Conservation (phyloP, 2,113 vertebrate species). For the Protomyctophum bolini region DNA sequence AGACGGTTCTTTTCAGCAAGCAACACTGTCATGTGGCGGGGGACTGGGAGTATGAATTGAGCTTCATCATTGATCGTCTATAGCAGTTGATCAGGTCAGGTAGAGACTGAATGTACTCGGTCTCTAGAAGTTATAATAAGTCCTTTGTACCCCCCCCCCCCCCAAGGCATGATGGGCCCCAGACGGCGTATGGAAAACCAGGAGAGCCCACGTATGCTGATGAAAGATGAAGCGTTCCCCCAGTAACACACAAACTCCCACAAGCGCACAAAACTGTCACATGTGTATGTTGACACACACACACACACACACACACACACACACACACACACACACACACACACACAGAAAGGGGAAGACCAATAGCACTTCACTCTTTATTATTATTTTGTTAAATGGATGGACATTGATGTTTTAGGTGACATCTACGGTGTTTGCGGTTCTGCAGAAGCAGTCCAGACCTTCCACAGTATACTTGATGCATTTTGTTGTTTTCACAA, state of each 20-base stretch:
- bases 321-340: conserved; percentile 7
- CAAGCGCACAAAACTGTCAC: conserved; percentile 43
- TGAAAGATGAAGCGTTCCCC: conserved; percentile 78
- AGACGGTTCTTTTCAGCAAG: too few species aligned
- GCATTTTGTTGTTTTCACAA: conserved; percentile 29
- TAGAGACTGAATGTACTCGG: too few species aligned
- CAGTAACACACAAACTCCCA: conserved; percentile 54
- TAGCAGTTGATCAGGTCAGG: too few species aligned
- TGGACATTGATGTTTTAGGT: conserved; percentile 47
- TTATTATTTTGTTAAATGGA: conserved; percentile 47
- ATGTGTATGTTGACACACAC: conserved; percentile 5
- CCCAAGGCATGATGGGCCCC: conserved; percentile 75
- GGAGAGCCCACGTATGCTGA: conserved; percentile 76
- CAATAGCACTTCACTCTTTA: conserved; percentile 48
- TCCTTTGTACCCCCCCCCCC: not conserved
- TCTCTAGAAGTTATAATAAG: too few species aligned
- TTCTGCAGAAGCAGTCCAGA: conserved; percentile 57
- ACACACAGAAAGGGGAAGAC: conserved; percentile 22
- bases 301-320: not conserved
- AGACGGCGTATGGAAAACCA: conserved; percentile 75
- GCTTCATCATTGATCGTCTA: too few species aligned
- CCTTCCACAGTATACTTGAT: conserved; percentile 70
- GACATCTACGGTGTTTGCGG: conserved; percentile 58
- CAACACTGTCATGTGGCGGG: too few species aligned
- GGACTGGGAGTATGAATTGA: too few species aligned